phyloP scores from a whole-genome alignment of 2,888 invertebrate species.

The Sesia apiformis region DNA sequence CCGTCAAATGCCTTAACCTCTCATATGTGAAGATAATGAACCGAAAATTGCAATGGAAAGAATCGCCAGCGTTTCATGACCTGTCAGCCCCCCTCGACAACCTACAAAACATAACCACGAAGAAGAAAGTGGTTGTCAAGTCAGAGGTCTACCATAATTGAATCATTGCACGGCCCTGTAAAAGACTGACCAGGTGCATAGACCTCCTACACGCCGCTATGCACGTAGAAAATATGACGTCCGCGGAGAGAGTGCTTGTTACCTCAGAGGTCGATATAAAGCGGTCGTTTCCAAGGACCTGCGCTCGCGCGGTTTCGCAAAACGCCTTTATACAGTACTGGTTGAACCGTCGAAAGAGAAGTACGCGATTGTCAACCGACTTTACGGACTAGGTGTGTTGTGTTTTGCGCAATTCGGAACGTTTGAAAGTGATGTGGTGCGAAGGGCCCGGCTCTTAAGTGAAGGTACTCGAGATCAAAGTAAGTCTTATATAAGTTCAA shows the following conservation, averaged over 20 bases:
- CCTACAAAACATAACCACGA: neutral
- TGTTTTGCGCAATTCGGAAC: slow-evolving; percentile 6
- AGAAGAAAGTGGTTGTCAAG: neutral
- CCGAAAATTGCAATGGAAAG: neutral
- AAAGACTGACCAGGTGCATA: neutral
- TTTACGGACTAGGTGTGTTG: neutral
- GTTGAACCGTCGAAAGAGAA: slow-evolving; percentile 4
- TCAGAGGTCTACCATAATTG: neutral
- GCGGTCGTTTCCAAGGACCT: slow-evolving; percentile 7
- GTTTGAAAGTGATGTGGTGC: slow-evolving; percentile 8
- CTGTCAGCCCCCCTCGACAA: neutral
- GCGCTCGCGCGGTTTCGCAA: slow-evolving; percentile 14
- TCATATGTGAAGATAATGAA: neutral
- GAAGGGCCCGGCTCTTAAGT: slow-evolving; percentile 8
- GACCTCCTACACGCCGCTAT: neutral
- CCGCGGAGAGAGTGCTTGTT: neutral
- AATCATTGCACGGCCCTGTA: neutral
- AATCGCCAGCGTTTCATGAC: neutral
- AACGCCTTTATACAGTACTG: slow-evolving; percentile 11
- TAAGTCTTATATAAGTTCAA: neutral
- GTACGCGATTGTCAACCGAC: slow-evolving; percentile 5
- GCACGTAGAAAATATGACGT: neutral
- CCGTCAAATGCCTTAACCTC: neutral
- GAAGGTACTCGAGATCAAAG: slow-evolving; percentile 4
- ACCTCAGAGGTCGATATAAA: slow-evolving; percentile 3